Conservation (phyloP, 2,113 vertebrate genomes). For the Neomonachus schauinslandi region DNA sequence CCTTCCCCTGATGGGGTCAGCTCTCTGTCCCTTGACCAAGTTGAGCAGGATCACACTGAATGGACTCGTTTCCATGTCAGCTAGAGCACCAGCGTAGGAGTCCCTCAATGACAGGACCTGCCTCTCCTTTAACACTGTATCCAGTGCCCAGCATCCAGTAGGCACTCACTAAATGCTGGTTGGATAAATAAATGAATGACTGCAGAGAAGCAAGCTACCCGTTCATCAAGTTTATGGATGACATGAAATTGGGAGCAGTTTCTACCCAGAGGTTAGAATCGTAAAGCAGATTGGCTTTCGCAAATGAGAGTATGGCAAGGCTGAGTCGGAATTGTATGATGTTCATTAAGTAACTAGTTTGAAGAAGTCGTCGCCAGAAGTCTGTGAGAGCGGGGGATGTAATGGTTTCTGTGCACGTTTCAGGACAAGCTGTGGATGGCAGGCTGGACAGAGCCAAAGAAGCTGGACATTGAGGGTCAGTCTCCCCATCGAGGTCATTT, state of each 20-base stretch:
- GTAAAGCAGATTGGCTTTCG: conserved; percentile 78
- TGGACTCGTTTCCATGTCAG: neutral
- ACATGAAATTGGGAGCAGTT: conserved; percentile 76
- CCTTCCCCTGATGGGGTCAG: neutral
- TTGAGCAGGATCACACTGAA: neutral
- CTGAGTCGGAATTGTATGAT: conserved; percentile 65
- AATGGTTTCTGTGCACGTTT: conserved; percentile 31
- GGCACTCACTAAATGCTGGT: conserved; percentile 58
- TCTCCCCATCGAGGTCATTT: neutral
- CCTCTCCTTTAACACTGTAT: neutral
- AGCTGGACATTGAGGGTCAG: neutral
- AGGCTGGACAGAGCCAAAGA: neutral
- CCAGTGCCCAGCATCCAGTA: conserved; percentile 48
- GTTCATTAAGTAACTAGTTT: conserved; percentile 77
- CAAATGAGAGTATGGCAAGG: conserved; percentile 69
- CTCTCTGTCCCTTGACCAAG: neutral
- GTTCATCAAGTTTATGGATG: conserved; percentile 78
- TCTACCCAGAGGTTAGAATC: conserved; percentile 79
- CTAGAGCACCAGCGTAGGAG: neutral
- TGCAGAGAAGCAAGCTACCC: conserved; percentile 67
- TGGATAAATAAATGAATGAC: conserved; percentile 59
- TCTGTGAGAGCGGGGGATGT: conserved; percentile 14
- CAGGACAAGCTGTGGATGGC: conserved; percentile 41
- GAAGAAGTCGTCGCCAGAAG: conserved; percentile 58
- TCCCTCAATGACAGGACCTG: neutral